Base-by-base conservation (phyloP, 92 coral and sea anemone species). In the Parazoanthus atlanticus region DNA sequence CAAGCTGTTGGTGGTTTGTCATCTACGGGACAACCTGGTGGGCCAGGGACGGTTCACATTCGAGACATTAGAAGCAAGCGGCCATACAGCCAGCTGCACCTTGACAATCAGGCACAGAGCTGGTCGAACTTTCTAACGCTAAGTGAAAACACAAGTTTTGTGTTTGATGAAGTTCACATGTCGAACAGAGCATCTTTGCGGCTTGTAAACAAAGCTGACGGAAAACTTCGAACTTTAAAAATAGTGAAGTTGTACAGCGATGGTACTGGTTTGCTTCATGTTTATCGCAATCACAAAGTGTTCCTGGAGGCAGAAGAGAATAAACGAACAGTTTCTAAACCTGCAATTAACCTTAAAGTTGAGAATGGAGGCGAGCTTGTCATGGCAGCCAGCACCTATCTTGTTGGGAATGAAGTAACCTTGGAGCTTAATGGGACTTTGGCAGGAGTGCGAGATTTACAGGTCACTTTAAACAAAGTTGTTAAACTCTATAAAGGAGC, bases 11-110 rank as follows among this genome's bases (percentile, higher is more conserved):
- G 93, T 73, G 91, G 89, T 15, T 26, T 79, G 3, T 93, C 93
- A 84, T 32, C 73, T 26, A 6, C 91, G 8, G 81, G n/a, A n/a
- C 40, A 43, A 10, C 81, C 93, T 2, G 93, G 89, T 43, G 95
- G 95, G 32, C 93, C 95, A 13, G 95, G 95, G 54, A 90, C 95
- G 21, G 81, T 90, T 46, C 88, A 82, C 84, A 93, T 90, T 16
- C 86, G 74, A 61, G 95, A 93, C 74, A 64, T 85, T 17, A 76
- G 81, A 61, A 79, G 80, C 83, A 93, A 80, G 85, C 89, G 90
- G 11, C 71, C 89, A 26, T 93, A 86, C 36, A 93, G 72, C 13
- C 91, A 86, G 33, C 93, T 93, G 32, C 73, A 56, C 41, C n/a
- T 93, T 31, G 91, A 93, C 74, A 93, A 93, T 76, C 91, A 88